Conservation (phyloP, 2,888 invertebrate genomes). For the Drosophila flavopinicola region DNA sequence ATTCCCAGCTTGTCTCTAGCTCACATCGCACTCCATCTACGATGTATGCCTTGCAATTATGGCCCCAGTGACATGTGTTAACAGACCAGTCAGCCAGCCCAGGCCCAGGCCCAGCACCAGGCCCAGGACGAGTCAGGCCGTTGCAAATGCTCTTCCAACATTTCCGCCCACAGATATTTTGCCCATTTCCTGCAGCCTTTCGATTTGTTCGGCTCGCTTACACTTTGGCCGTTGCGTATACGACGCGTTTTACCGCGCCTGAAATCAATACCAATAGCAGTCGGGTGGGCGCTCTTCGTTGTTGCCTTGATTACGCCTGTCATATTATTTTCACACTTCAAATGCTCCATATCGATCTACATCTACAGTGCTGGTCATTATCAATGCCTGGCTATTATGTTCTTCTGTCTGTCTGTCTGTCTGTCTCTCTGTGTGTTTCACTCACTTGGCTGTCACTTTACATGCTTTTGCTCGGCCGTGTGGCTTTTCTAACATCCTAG, state of each 20-base stretch:
- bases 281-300: slow-evolving; percentile 22
- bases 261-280: slow-evolving; percentile 62
- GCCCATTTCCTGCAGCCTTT: slow-evolving; percentile 70
- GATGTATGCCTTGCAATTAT: slow-evolving; percentile 60
- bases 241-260: slow-evolving; percentile 46
- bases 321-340: slow-evolving; percentile 78
- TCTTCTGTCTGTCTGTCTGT: not conserved
- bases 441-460: slow-evolving; percentile 70
- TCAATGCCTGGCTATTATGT: slow-evolving; percentile 53
- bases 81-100: slow-evolving; percentile 40
- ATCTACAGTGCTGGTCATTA: slow-evolving; percentile 63
- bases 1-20: slow-evolving; percentile 40
- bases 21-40: slow-evolving; percentile 16
- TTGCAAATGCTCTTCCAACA: slow-evolving; percentile 50
- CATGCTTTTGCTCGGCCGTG: slow-evolving; percentile 45
- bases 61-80: slow-evolving; percentile 69
- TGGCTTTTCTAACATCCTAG: slow-evolving; percentile 66
- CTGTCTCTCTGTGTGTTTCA: not conserved
- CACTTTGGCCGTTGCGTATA: slow-evolving; percentile 39
- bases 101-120: too few relatives aligned
- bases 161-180: slow-evolving; percentile 70
- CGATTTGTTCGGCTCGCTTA: slow-evolving; percentile 12
- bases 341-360: slow-evolving; percentile 61
- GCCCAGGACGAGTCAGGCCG: too few relatives aligned
- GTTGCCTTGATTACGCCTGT: slow-evolving; percentile 70